Percentiles rank a stretch among this genome's conserved stretches.
These are phyloP conservation scores for Aplysina aerophoba DNA, from an alignment of 37 sponge, comb jelly and placozoan genomes.

Conservation along the genomic window DNA sequence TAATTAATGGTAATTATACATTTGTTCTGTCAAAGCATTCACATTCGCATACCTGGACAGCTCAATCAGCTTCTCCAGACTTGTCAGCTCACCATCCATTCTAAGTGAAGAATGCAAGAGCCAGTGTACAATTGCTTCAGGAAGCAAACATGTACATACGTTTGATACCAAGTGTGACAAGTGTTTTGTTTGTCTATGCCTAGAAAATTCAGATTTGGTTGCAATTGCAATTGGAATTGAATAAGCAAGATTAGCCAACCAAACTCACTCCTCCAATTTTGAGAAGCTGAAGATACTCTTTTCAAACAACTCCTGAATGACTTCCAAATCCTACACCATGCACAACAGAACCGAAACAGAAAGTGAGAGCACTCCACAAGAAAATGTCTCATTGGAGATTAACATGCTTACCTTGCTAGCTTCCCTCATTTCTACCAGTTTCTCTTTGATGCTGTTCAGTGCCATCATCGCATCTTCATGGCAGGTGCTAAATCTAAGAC, in stretches of 20 bases:
- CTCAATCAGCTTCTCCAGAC: slow-evolving; percentile 47
- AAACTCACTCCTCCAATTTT: slow-evolving; percentile 70
- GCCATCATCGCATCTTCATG: slow-evolving; percentile 19
- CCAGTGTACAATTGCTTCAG: too few species aligned
- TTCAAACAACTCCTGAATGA: slow-evolving; percentile 92
- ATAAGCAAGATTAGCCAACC: background rate
- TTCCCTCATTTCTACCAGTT: slow-evolving; percentile 33
- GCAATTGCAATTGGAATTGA: too few species aligned
- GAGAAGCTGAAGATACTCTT: slow-evolving; percentile 82
- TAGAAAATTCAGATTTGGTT: background rate
- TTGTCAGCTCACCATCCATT: slow-evolving; percentile 53
- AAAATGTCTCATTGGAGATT: slow-evolving; percentile 19
- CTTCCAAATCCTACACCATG: slow-evolving; percentile 61
- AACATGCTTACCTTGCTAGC: slow-evolving; percentile 29
- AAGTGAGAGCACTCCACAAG: slow-evolving; percentile 6
- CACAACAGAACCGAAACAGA: background rate
- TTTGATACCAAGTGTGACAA: background rate
- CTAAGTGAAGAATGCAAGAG: slow-evolving; percentile 23
- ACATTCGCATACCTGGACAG: slow-evolving; percentile 58
- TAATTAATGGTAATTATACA: background rate
- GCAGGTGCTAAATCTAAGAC: slow-evolving; percentile 32
- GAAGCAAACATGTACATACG: background rate
- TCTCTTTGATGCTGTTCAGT: slow-evolving; percentile 20
- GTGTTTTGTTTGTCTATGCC: background rate
- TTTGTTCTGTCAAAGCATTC: background rate